Evolutionary conservation across 2,888 invertebrate species (phyloP), one percentile per base, ranked within the genome.

Genomic region (Nebria brevicollis): DNA sequence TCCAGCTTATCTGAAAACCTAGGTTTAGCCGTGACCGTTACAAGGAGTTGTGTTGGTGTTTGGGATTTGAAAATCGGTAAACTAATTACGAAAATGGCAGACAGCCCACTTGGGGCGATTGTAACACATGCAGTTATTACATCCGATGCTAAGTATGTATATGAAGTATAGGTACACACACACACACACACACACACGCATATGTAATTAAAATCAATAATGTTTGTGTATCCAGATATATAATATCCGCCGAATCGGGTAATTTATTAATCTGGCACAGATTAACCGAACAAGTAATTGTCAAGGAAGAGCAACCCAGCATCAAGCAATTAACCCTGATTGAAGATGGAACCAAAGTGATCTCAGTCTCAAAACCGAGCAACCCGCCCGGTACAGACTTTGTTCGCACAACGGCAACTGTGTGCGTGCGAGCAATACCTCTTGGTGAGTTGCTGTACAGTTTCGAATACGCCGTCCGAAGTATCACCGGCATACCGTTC

Each of bases 71-170:
- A 94, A 84, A 94, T 94, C 0, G 98, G 98, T 0, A 94, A 94
- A 85, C 90, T 98, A n/a, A 89, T 95, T 82, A 93, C 96, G 0
- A 97, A 96, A 87, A 90, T 98, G 54, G 97, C 98, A 0, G 97
- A 98, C 85, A 97, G 96, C 84, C 96, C 97, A 0, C 90, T 98
- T 2, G 97, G 97, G 0, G 97, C 98, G 7, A 98, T 98, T 84
- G 97, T 98, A 0, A 98, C 98, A 0, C 96, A 97, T 84, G 98
- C 98, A 0, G 92, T 94, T 74, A 95, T 98, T 75, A 97, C 97
- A 0, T 94, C 95, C 0, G 94, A 94, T 86, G 97, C 96, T 41
- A 94, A 94, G 90, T 92, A 89, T 87, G 2, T 77, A 70, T 72
- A 2, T 72, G 54, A 20, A 20, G 20, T 20, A 2, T 43, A 75